Evolutionary conservation across 1,140 invertebrate genomes (phyloP).

Genomic region (Procambarus virginalis): DNA sequence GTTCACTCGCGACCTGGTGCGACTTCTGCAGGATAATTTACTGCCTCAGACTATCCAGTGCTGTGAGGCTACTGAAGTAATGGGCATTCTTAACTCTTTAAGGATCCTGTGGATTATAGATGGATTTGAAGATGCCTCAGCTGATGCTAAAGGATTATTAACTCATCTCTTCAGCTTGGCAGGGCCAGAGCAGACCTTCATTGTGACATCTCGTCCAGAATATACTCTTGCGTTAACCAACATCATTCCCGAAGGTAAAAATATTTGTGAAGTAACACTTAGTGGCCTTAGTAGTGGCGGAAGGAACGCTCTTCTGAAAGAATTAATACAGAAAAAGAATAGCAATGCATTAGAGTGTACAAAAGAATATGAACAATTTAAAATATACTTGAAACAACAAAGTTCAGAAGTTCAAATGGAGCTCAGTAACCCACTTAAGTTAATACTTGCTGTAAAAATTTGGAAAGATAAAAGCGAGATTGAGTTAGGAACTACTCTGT

Average conservation of each 20-base stretch:
- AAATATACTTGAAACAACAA: background rate
- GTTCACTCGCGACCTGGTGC: background rate
- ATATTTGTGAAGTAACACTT: background rate
- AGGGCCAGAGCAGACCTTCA: background rate
- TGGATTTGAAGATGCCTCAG: background rate
- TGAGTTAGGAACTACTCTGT: background rate
- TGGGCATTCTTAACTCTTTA: background rate
- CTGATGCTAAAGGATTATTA: background rate
- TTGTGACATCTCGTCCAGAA: background rate
- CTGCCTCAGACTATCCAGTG: background rate
- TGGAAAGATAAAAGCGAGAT: background rate
- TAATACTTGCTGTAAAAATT: background rate
- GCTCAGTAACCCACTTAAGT: background rate
- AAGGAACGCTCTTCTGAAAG: background rate
- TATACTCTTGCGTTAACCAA: background rate
- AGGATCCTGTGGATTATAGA: background rate
- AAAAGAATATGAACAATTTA: background rate
- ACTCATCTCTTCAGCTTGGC: background rate
- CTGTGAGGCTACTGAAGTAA: background rate
- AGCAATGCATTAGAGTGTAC: background rate
- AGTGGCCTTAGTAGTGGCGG: background rate
- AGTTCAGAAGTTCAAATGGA: background rate
- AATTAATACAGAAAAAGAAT: background rate
- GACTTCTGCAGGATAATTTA: background rate
- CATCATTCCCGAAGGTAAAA: background rate